Conservation (phyloP, 2,797 vertebrate genomes). For the Pangasius krempfi region DNA sequence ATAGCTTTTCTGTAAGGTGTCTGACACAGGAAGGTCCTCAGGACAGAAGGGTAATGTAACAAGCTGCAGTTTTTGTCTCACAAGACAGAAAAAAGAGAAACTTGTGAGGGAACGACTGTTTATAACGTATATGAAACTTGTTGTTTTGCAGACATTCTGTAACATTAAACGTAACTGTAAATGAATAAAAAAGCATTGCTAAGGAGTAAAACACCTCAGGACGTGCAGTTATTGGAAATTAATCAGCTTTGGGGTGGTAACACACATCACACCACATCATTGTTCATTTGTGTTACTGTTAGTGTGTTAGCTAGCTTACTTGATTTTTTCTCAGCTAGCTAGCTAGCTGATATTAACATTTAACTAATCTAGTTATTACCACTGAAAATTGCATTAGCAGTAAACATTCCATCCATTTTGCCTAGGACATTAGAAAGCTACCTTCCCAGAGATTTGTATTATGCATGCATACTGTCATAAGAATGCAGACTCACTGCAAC, state of each 20-base stretch:
- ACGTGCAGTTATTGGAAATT: not conserved
- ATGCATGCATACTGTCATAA: not conserved
- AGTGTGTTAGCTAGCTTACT: not conserved
- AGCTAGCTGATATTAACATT: not conserved
- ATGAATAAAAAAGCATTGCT: not conserved
- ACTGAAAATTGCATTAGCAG: not conserved
- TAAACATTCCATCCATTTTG: not conserved
- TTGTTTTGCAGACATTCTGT: not conserved
- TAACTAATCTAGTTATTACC: not conserved
- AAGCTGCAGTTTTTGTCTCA: not conserved
- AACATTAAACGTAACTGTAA: not conserved
- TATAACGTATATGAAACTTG: not conserved
- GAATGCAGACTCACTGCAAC: not conserved
- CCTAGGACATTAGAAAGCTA: not conserved
- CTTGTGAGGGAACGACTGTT: not conserved
- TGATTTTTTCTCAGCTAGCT: not conserved
- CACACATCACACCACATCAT: not conserved
- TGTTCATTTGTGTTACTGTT: not conserved
- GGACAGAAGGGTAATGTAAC: not conserved
- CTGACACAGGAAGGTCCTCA: not conserved
- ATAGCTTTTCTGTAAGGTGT: not conserved
- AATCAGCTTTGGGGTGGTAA: not conserved
- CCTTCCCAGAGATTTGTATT: not conserved
- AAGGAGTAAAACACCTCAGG: not conserved
- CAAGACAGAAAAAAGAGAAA: not conserved